A percentile compares a stretch with the other conserved stretches of the same genome.
phyloP scores from a whole-genome alignment of 2,888 invertebrate species.

The Lasioglossum figueresi region DNA sequence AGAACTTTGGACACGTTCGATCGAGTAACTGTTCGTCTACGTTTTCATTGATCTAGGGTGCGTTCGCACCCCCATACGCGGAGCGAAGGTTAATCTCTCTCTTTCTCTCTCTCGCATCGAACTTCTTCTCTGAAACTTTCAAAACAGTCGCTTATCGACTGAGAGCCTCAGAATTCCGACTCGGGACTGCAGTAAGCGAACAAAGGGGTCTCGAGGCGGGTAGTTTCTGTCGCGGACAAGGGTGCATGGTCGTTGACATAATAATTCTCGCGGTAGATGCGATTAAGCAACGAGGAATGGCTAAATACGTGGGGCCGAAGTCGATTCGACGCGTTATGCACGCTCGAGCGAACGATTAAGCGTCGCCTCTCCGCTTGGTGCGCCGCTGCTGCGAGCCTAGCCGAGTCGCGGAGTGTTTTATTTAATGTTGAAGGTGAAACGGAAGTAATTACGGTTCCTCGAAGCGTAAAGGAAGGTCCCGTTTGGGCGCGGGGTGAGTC shows the following conservation, averaged over 20 bases:
- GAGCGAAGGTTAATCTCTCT: background rate
- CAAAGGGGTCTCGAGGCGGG: background rate
- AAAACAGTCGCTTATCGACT: background rate
- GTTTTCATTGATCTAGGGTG: too few relatives aligned
- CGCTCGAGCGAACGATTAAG: conserved; percentile 56
- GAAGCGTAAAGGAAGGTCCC: conserved; percentile 56
- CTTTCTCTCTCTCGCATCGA: background rate
- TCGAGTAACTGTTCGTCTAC: too few relatives aligned
- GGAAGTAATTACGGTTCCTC: conserved; percentile 67
- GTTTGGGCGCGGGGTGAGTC: background rate
- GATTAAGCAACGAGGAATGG: background rate
- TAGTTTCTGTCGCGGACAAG: background rate
- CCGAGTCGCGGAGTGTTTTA: conserved; percentile 57
- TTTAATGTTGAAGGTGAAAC: conserved; percentile 65
- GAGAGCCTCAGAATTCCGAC: background rate
- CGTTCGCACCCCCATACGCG: too few relatives aligned
- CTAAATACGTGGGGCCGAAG: conserved; percentile 36
- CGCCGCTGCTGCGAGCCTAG: background rate
- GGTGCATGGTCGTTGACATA: background rate
- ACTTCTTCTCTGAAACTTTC: background rate
- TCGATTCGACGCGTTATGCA: conserved; percentile 50
- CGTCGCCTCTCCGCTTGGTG: background rate
- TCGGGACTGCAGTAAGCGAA: background rate
- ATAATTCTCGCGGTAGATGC: conserved; percentile 17
- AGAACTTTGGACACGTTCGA: too few relatives aligned